Conservation (phyloP, 2,888 invertebrate genomes). For the Athalia circularis region DNA sequence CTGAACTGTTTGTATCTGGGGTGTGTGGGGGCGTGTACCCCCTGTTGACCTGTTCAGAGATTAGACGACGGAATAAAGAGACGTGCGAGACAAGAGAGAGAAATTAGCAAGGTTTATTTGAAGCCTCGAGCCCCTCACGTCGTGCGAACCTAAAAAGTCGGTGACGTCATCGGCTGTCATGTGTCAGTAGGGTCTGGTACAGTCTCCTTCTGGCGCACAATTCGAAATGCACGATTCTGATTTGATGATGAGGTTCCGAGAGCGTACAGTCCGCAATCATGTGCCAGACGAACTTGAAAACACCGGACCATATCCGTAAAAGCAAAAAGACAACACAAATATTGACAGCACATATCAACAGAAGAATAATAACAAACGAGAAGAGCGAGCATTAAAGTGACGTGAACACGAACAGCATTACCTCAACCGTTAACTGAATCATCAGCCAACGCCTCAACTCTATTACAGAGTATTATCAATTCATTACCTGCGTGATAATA, state of each 20-base stretch:
- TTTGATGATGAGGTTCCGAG: slow-evolving; percentile 4
- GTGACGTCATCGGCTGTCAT: too few species aligned
- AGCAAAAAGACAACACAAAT: not conserved
- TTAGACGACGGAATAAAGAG: too few species aligned
- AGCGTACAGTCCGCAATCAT: not conserved
- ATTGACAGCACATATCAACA: not conserved
- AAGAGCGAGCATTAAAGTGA: not conserved
- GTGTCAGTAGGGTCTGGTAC: too few species aligned
- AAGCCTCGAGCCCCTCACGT: too few species aligned
- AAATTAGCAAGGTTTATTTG: too few species aligned
- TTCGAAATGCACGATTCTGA: not conserved
- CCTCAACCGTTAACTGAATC: not conserved
- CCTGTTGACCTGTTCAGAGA: too few species aligned
- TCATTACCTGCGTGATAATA: not conserved
- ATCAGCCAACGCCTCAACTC: not conserved
- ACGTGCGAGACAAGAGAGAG: too few species aligned
- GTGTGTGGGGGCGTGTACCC: too few species aligned
- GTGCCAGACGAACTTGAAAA: not conserved
- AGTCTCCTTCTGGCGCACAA: not conserved
- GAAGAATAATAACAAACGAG: not conserved
- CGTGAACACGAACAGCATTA: not conserved
- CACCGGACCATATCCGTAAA: not conserved
- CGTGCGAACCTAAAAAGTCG: too few species aligned
- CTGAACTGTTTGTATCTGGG: too few species aligned
- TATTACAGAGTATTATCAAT: not conserved